A percentile compares a stretch with the other conserved stretches of the same genome.
Evolutionary conservation across 2,797 vertebrate genomes (phyloP).

Genomic region (Bovichtus diacanthus): DNA sequence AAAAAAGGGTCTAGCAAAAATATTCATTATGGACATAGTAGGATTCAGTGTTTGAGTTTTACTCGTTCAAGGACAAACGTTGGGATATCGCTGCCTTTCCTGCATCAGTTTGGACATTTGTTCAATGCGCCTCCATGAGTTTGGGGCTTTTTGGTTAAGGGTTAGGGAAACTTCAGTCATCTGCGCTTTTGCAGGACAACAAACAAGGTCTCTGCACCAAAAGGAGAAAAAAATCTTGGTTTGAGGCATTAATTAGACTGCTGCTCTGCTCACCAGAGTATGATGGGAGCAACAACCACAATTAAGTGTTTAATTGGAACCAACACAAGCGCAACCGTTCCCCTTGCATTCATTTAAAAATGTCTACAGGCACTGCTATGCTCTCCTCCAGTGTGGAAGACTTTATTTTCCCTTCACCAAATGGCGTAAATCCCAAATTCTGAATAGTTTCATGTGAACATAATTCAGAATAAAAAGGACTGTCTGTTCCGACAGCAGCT

Average conservation of each 20-base stretch:
- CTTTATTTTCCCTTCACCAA: not conserved
- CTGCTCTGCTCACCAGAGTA: not conserved
- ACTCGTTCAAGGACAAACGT: not conserved
- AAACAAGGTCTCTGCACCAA: not conserved
- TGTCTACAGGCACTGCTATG: not conserved
- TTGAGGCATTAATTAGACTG: not conserved
- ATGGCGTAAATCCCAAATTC: not conserved
- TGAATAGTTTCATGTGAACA: conserved; percentile 8
- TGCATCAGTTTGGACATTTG: not conserved
- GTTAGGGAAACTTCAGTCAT: not conserved
- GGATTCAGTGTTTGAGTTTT: not conserved
- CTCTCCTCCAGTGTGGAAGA: not conserved
- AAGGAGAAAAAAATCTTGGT: not conserved
- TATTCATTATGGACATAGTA: not conserved
- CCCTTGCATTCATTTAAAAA: not conserved
- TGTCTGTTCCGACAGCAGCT: conserved; percentile 21
- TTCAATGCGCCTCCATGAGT: not conserved
- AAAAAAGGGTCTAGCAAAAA: not conserved
- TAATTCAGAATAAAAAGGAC: conserved; percentile 12
- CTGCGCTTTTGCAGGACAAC: too few species aligned
- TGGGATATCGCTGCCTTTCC: not conserved
- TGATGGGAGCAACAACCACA: not conserved
- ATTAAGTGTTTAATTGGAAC: not conserved
- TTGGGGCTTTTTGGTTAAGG: not conserved
- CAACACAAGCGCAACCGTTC: not conserved